A percentile compares a stretch with the other conserved stretches of the same genome.
Evolutionary conservation across 2,113 vertebrate genomes (phyloP).

Genomic region (Copsychus sechellarum): DNA sequence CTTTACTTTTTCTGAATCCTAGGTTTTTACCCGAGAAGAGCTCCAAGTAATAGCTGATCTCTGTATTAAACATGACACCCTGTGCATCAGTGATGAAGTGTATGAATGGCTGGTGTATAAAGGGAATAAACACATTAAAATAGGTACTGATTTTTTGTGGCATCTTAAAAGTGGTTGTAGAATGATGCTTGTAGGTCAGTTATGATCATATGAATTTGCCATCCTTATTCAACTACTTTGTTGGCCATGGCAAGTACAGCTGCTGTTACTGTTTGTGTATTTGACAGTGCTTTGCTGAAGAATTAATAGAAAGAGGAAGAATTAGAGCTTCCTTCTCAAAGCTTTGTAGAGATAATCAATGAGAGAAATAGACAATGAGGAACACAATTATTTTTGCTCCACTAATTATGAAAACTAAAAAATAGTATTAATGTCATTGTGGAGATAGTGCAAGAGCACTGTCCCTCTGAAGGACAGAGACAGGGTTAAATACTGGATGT

Average conservation of each 20-base stretch:
- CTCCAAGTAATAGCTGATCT: conserved; percentile 90
- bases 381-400: neutral
- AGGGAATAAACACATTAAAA: conserved; percentile 90
- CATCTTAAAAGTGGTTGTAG: neutral
- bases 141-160: conserved; percentile 78
- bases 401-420: neutral
- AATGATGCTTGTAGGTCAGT: neutral
- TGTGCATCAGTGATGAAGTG: conserved; percentile 97
- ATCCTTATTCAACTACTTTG: neutral
- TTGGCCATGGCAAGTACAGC: neutral
- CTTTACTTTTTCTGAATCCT: conserved; percentile 9
- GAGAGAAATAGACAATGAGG: neutral
- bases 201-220: neutral
- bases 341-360: neutral
- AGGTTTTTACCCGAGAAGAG: conserved; percentile 90
- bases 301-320: neutral
- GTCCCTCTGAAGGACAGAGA: neutral
- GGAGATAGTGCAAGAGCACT: neutral
- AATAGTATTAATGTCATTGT: neutral
- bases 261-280: neutral
- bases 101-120: conserved; percentile 95
- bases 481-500: neutral
- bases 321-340: neutral
- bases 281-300: neutral
- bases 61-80: conserved; percentile 87